Base-by-base conservation (phyloP, 2,797 vertebrate genomes). In the Tauraco hartlaubi region DNA sequence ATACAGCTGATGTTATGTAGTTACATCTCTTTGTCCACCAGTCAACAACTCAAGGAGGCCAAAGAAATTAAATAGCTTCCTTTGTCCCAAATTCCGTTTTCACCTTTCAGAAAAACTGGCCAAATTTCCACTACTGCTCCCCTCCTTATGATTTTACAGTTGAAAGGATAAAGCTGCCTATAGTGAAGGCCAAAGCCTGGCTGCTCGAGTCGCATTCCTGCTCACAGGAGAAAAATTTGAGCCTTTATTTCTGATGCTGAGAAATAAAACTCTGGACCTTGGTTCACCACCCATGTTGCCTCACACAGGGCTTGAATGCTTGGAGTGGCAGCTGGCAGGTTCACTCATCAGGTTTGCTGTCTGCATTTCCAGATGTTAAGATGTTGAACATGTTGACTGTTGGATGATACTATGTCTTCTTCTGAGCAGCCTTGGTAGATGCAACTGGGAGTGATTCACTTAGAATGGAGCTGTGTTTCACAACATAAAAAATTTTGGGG, bases 11-110 rank as follows among this genome's bases (percentile, higher is more conserved):
- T 48, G 49, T 78, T 68, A 58, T 3, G 18, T 39, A 80, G 64
- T 44, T 88, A 64, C 28, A 55, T 69, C 43, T 76, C 35, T 83
- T 81, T 2, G 0, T 61, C 26, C 49, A 84, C 52, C 23, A 37
- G 48, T 31, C 51, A 82, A 62, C 41, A 92, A 39, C 18, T 82
- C 49, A 85, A 78, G 61, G 31, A 89, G 28, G 67, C 15, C 67
- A 79, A 91, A 79, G 55, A 78, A 69, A 37, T 76, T 44, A 41
- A 73, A 59, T 43, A 31, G 23, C 39, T 85, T 82, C 28, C 46
- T 85, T 91, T 79, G 58, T 69, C 55, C 48, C 48, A 54, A 8
- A 59, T 82, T 94, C 51, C 31, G 67, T 67, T 87, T 66, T 62
- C 0, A 0, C 4, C 31, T 86, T 88, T 67, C 28, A 64, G 61